These are phyloP conservation scores for Dryobota labecula DNA, from an alignment of 2,888 invertebrate genomes.

Conservation along the genomic window DNA sequence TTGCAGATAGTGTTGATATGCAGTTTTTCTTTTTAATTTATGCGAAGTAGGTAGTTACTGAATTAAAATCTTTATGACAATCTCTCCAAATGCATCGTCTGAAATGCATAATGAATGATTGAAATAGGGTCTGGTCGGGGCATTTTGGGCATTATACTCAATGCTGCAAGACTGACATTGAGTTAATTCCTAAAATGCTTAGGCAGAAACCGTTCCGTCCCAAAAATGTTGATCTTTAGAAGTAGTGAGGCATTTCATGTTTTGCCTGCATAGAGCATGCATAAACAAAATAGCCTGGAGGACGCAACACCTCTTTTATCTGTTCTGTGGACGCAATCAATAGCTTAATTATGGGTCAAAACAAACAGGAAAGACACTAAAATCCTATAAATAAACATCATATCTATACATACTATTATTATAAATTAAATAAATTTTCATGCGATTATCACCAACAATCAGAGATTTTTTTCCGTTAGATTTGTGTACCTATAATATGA, in stretches of 20 bases:
- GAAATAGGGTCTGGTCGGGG: neutral
- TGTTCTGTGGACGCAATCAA: too few species aligned
- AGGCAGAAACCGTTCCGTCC: neutral
- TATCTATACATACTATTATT: too few species aligned
- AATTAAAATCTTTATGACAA: conserved; percentile 10
- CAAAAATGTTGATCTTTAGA: neutral
- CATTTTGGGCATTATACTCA: neutral
- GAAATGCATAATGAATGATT: neutral
- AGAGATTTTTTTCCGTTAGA: neutral
- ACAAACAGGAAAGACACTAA: too few species aligned
- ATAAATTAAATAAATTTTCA: neutral
- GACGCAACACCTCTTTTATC: too few species aligned
- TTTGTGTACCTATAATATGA: neutral
- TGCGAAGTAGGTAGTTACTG: neutral
- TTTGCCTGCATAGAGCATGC: neutral
- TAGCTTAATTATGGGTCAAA: neutral
- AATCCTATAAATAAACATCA: too few species aligned
- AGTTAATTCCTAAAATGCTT: neutral
- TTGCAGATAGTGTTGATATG: conserved; percentile 32
- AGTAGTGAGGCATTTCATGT: neutral
- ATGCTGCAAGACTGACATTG: neutral
- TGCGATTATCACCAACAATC: neutral
- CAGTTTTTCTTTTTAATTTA: conserved; percentile 37
- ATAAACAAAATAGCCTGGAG: too few species aligned
- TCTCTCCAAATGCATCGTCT: neutral